Base-by-base conservation (phyloP, 2,113 vertebrate species). In the Silurus meridionalis region DNA sequence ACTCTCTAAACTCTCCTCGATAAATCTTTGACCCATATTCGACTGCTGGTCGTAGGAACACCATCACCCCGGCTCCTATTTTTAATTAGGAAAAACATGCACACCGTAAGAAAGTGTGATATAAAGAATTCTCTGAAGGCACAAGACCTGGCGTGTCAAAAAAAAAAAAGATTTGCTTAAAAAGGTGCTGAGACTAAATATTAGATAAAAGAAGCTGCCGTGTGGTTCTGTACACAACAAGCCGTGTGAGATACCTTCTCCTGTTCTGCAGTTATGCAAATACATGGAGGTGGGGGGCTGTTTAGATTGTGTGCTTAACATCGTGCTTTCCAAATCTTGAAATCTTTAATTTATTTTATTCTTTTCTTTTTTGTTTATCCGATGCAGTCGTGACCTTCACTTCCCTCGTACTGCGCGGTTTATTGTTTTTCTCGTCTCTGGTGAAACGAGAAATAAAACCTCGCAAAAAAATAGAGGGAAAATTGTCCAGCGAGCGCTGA, bases 1-100 rank as follows among this genome's bases (percentile, higher is more conserved):
- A 66, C 80, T 80, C 61, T 78, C 23, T 53, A 23, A 81, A 83
- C 69, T 82, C 17, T 67, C 79, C 78, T 77, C 55, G 11, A 82
- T 85, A 85, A 85, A 88, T 85, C n/a, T 85, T 53, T 88, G 80
- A 71, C 79, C 80, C 83, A 82, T 77, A 87, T 87, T 80, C 83
- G 58, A 66, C 17, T 60, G 77, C 74, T 80, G 84, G 46, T 64
- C 55, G 72, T 66, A 48, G 8, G 21, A 63, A 81, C 77, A 82
- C 55, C 19, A 84, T 55, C 52, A 21, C 83, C 67, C 85, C 61
- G 50, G 46, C 63, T 50, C 71, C 71, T 87, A 10, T 64, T 69
- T 88, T 83, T 79, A 80, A 55, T 50, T n/a, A 80, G 77, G 69
- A 69, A 52, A 11, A 74, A 17, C 60, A 37, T 37, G 11, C 78